Evolutionary conservation across 2,888 invertebrate species (phyloP).

Genomic region (Coelopa pilipes): DNA sequence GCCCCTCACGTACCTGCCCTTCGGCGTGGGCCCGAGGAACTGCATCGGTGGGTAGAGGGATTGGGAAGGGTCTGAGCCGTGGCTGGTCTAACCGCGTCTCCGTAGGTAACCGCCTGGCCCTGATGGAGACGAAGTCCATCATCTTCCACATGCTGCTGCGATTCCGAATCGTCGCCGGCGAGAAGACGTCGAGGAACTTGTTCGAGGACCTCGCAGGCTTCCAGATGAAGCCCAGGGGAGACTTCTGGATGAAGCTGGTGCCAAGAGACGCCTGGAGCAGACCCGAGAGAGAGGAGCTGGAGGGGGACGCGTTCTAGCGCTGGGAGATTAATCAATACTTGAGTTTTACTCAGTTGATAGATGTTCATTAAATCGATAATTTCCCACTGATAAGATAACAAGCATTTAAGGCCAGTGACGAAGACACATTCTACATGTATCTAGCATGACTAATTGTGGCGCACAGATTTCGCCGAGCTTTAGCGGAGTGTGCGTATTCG

Average conservation of each 20-base stretch:
- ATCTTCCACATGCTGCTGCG: conserved; percentile 49
- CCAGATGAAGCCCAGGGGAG: conserved; percentile 51
- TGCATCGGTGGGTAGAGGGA: conserved; percentile 69
- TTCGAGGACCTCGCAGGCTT: conserved; percentile 47
- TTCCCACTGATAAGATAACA: too few relatives aligned
- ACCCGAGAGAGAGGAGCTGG: too few relatives aligned
- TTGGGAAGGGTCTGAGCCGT: too few relatives aligned
- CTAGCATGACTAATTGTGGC: too few relatives aligned
- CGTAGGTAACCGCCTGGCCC: conserved; percentile 48
- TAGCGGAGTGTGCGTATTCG: too few relatives aligned
- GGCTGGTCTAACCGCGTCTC: conserved; percentile 49
- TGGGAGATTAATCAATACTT: too few relatives aligned
- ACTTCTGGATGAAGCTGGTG: conserved; percentile 57
- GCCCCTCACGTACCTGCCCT: conserved; percentile 69
- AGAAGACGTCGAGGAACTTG: conserved; percentile 49
- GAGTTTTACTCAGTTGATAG: too few relatives aligned
- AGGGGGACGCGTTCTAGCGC: too few relatives aligned
- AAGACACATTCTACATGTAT: too few relatives aligned
- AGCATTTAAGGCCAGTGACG: too few relatives aligned
- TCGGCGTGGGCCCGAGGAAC: conserved; percentile 72
- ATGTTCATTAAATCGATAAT: too few relatives aligned
- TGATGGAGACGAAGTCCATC: conserved; percentile 50
- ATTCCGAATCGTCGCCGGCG: conserved; percentile 48
- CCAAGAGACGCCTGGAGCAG: conserved; percentile 43
- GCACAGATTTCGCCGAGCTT: too few relatives aligned